Conservation (phyloP, 2,888 invertebrate species). For the Diplazon laetatorius region DNA sequence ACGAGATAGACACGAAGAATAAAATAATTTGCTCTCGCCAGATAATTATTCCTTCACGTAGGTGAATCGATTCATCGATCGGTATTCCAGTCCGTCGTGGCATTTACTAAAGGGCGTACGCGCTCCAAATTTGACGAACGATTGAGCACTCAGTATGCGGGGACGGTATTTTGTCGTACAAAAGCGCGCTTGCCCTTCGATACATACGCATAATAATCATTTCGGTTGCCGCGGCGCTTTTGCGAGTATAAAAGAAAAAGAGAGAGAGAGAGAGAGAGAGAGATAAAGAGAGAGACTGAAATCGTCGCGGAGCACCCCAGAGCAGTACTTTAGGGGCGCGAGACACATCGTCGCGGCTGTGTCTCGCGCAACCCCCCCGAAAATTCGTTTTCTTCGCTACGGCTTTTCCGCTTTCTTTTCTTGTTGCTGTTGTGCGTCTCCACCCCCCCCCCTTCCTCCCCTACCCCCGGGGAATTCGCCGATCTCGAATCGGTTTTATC, state of each 20-base stretch:
- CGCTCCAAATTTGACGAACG: conserved; percentile 64
- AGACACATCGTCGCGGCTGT: conserved; percentile 29
- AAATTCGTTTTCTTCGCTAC: conserved; percentile 55
- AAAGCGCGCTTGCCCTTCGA: conserved; percentile 21
- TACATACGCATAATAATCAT: conserved; percentile 59
- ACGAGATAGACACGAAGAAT: conserved; percentile 4
- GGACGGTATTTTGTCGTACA: conserved; percentile 48
- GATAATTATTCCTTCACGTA: conserved; percentile 35
- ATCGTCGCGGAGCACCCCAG: conserved; percentile 18
- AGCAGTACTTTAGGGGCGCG: conserved; percentile 44
- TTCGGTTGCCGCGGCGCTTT: conserved; percentile 44
- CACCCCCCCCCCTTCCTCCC: too few relatives aligned
- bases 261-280: conserved; percentile 21
- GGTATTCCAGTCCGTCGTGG: not conserved
- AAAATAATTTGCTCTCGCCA: conserved; percentile 35
- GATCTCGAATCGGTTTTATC: conserved; percentile 59
- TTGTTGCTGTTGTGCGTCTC: conserved; percentile 31
- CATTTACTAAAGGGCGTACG: conserved; percentile 29
- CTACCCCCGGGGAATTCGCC: conserved; percentile 46
- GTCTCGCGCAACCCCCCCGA: conserved; percentile 16
- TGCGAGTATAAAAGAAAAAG: conserved; percentile 39
- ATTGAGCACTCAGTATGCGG: conserved; percentile 65
- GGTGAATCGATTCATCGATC: conserved; percentile 51
- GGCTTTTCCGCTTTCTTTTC: conserved; percentile 19
- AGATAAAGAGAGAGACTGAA: conserved; percentile 44